Percentiles rank a stretch among this genome's conserved stretches.
Evolutionary conservation across 2,113 vertebrate genomes (phyloP).

Genomic region (Sakesphorus luctuosus): DNA sequence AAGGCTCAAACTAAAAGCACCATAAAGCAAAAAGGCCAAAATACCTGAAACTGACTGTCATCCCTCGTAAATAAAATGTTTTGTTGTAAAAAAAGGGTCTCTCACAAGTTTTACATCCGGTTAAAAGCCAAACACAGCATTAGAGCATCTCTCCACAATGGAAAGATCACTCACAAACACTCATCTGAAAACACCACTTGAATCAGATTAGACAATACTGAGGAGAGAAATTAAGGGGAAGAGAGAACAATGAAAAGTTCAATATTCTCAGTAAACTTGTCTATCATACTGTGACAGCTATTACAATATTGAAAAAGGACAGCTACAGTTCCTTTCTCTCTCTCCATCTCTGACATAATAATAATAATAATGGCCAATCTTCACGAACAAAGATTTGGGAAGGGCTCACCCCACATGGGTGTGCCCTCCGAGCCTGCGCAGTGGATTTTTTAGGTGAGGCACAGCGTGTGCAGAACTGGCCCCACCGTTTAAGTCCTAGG

Average conservation of each 20-base stretch:
- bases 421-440: too few species aligned
- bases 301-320: neutral
- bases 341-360: neutral
- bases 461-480: too few species aligned
- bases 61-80: neutral
- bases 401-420: too few species aligned
- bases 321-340: neutral
- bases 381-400: too few species aligned
- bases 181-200: neutral
- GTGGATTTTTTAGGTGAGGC: too few species aligned
- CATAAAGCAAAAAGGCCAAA: neutral
- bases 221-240: neutral
- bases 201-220: neutral
- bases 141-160: neutral
- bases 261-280: neutral
- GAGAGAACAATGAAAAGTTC: neutral
- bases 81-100: neutral
- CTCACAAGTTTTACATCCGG: neutral
- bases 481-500: too few species aligned
- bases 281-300: neutral
- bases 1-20: neutral
- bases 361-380: too few species aligned
- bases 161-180: neutral
- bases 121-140: conserved; percentile 3
- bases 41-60: neutral